Base-by-base conservation (phyloP, 2,888 invertebrate species). In the Acanthosepion lycidas region DNA sequence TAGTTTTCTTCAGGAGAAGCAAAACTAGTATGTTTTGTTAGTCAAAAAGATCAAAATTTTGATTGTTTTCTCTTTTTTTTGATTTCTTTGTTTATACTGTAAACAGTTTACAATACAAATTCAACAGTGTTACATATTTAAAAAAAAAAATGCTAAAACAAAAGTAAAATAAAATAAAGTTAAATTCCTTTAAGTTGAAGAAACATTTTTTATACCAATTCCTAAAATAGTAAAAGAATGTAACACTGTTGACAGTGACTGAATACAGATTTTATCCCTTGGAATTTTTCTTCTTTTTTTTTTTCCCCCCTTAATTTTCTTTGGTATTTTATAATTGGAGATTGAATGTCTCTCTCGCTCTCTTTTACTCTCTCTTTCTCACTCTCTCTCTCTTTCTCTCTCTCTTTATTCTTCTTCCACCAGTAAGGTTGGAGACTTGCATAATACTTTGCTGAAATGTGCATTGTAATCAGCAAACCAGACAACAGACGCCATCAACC, bases 401-500 rank as follows among this genome's bases (percentile, higher is more conserved):
- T 42, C 42, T 42, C n/a, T 15, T 4, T 78, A 12, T 78, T 59
- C 59, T 23, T 23, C 6, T 59, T 59, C n/a, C n/a, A 9, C 78
- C n/a, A 33, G 78, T n/a, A 78, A 78, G 15, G 33, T 33, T 78
- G 33, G 33, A 78, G 12, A 78, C 12, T 78, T 78, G 12, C 33
- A 5, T n/a, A n/a, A n/a, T 15, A n/a, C n/a, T 15, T 78, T 78
- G n/a, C n/a, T 78, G 78, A 78, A 18, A 33, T n/a, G 78, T 9
- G 15, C 18, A 23, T 78, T n/a, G n/a, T 8, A 15, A 78, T 91
- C 64, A 96, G 94, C 96, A 96, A 18, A 95, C 94, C 94, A 96
- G 95, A 95, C 96, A 96, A 95, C 96, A 96, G 92, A 95, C 78
- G 26, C 96, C 96, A 23, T 95, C 95, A 94, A 96, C 95, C 94